Evolutionary conservation across 2,113 vertebrate genomes (phyloP).

Genomic region (Donacobius atricapilla): DNA sequence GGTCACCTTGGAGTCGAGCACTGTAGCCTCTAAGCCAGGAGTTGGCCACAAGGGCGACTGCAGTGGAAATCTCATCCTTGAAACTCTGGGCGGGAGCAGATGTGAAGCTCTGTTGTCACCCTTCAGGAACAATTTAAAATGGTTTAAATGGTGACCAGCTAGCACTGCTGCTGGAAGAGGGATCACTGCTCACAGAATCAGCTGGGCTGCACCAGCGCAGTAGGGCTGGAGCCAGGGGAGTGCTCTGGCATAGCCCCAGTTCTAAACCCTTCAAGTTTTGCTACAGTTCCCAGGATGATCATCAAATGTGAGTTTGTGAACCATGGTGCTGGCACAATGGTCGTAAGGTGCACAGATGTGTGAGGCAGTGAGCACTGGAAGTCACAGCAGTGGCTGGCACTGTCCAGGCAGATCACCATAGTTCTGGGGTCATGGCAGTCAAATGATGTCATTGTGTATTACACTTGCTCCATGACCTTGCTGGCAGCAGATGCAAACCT

Average conservation of each 20-base stretch:
- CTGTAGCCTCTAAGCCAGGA: background rate
- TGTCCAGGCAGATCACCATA: rapidly evolving
- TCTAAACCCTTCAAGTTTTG: background rate
- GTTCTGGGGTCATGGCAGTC: background rate
- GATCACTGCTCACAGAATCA: rapidly evolving
- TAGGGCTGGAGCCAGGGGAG: background rate
- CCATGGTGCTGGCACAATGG: rapidly evolving
- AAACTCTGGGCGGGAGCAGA: rapidly evolving
- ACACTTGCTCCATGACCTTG: background rate
- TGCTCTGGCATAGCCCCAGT: background rate
- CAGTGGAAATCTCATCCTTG: background rate
- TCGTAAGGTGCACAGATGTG: rapidly evolving
- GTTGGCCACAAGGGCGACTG: background rate
- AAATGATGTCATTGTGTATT: background rate
- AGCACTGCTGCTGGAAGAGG: background rate
- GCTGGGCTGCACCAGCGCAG: background rate
- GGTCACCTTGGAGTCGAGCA: background rate
- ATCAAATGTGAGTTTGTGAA: background rate
- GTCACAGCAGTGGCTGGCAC: background rate
- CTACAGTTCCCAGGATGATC: background rate
- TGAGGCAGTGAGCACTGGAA: background rate
- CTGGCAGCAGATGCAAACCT: background rate
- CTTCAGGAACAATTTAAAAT: background rate
- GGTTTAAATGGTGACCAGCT: background rate
- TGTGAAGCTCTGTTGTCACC: background rate